Base-by-base conservation (phyloP, 1,140 invertebrate species). In the Danaus plexippus region DNA sequence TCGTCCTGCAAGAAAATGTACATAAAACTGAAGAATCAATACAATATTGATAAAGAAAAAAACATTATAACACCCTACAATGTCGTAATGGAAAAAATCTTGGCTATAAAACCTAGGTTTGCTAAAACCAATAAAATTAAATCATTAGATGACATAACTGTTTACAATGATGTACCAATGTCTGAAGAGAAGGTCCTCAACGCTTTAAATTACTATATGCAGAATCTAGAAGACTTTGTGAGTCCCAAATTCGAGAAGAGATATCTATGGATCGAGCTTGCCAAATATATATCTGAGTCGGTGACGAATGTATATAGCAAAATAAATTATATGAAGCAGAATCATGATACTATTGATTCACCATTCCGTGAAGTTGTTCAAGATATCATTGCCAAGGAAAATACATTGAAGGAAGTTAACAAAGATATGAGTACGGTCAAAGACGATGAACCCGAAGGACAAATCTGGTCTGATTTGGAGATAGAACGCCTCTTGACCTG, bases 161-260 rank as follows among this genome's bases (percentile, higher is more conserved):
- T 57, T 5, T 85, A 68, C 32, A 72, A 70, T 66, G 74, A 83
- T 57, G 71, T 80, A 1, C 43, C 43, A 48, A 57, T 86, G 50
- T 60, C 71, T 1, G 62, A 74, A 32, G 57, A 68, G 1, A 85
- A 80, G 63, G 71, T 82, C 0, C 54, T 66, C 9, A 67, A 72
- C 56, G 78, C 75, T 0, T 70, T 86, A 9, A 52, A 71, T 32
- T 84, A 80, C 54, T 83, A 86, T 52, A 66, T 83, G 13, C 58
- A 75, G 42, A 73, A 86, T 62, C 63, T 84, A 5, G 77, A 83
- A 53, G 79, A 86, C 41, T 86, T 84, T 52, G 47, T 73, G 0
- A 81, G 69, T 59, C 79, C 83, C 0, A 77, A 73, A 59, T 85
- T 72, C 50, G 75, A 85, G 9, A 79, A 81, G 52, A 76, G 80